Evolutionary conservation across 2,797 vertebrate genomes (phyloP).

Genomic region (Leontopithecus rosalia): DNA sequence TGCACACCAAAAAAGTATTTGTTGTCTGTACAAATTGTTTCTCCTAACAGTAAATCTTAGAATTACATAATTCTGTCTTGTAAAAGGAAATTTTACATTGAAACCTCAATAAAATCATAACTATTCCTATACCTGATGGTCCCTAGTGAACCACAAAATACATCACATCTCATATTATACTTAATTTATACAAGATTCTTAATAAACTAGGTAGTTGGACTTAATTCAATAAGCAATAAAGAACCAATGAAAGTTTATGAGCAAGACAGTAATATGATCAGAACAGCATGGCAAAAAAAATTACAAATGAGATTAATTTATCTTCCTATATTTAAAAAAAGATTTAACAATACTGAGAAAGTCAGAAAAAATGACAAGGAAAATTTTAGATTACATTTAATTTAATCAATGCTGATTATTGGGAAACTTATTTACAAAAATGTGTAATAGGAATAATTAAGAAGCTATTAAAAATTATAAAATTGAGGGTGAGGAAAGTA

Average conservation of each 20-base stretch:
- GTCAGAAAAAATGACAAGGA: neutral
- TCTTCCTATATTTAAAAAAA: neutral
- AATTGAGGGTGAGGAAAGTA: neutral
- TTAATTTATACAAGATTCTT: constrained; percentile 57
- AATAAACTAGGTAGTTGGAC: constrained; percentile 26
- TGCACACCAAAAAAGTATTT: neutral
- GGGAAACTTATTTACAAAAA: neutral
- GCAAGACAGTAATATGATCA: constrained; percentile 29
- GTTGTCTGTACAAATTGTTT: neutral
- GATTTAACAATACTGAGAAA: neutral
- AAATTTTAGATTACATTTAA: neutral
- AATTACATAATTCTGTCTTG: neutral
- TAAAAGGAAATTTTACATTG: constrained; percentile 49
- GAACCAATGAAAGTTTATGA: constrained; percentile 47
- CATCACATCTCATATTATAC: neutral
- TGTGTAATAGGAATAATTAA: neutral
- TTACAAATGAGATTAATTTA: constrained; percentile 45
- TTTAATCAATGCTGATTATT: neutral
- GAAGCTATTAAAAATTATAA: neutral
- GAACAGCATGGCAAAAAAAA: constrained; percentile 24
- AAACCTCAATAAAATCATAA: constrained; percentile 55
- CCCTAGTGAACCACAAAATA: constrained; percentile 29
- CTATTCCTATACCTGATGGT: neutral
- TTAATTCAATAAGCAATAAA: constrained; percentile 63
- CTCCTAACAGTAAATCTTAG: neutral